Percentiles rank a stretch among this genome's conserved stretches.
Conservation (phyloP, 23 tunicate genomes). For the Styela clava region DNA sequence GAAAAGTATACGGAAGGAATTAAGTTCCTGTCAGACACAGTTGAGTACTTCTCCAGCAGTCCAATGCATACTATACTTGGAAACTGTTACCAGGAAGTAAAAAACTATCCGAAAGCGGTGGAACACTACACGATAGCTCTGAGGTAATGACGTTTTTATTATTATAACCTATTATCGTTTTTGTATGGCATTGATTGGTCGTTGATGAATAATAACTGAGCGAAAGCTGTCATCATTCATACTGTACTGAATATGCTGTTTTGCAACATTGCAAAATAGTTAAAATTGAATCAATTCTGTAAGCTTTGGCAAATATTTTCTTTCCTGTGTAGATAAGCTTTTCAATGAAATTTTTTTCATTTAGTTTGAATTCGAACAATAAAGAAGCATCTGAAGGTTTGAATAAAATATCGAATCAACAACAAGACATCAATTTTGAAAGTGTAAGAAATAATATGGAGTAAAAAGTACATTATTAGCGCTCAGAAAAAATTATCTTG, state of each 20-base stretch:
- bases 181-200: background rate
- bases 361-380: constrained; percentile 50
- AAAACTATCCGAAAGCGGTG: constrained; percentile 57
- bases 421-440: constrained; percentile 36
- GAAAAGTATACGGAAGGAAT: constrained; percentile 57
- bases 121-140: constrained; percentile 79
- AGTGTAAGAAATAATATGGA: too few relatives aligned
- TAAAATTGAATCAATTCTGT: too few relatives aligned
- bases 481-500: background rate
- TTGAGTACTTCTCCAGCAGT: constrained; percentile 56
- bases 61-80: constrained; percentile 57
- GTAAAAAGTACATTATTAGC: background rate
- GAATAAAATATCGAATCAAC: constrained; percentile 34
- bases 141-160: constrained; percentile 18
- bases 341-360: too few relatives aligned
- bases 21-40: constrained; percentile 30
- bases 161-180: too few relatives aligned
- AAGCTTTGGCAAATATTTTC: too few relatives aligned
- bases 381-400: constrained; percentile 60
- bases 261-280: too few relatives aligned
- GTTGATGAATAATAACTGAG: background rate
- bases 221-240: background rate
- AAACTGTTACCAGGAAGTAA: constrained; percentile 40
- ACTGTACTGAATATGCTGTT: background rate
- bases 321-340: too few relatives aligned